Evolutionary conservation across 2,113 vertebrate genomes (phyloP).

Genomic region (Fukomys damarensis): DNA sequence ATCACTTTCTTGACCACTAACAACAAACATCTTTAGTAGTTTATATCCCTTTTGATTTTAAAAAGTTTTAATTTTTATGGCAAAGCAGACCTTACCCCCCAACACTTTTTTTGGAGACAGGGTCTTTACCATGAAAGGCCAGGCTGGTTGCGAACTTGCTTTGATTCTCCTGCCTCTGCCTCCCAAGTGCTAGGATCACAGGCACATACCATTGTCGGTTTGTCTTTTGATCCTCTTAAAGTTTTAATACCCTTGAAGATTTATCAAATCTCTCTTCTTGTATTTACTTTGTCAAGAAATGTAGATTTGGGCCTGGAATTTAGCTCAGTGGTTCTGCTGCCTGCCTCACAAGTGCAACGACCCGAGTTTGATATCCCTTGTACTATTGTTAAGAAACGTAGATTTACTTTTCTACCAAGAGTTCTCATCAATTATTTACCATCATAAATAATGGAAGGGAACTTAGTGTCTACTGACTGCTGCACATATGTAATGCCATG

Average conservation of each 20-base stretch:
- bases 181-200: not conserved
- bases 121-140: not conserved
- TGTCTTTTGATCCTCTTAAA: not conserved
- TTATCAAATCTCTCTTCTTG: not conserved
- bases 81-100: not conserved
- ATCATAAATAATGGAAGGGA: not conserved
- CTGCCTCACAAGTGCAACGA: too few relatives aligned
- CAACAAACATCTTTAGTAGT: not conserved
- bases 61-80: not conserved
- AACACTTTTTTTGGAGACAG: not conserved
- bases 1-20: not conserved
- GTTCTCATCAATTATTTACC: not conserved
- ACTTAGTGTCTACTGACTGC: not conserved
- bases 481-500: not conserved
- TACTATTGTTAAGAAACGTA: not conserved
- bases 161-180: not conserved
- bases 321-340: too few relatives aligned
- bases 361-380: too few relatives aligned
- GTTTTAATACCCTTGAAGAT: not conserved
- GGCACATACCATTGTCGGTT: not conserved
- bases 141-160: not conserved
- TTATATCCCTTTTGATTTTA: not conserved
- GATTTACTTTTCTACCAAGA: not conserved
- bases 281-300: not conserved
- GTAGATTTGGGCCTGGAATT: too few relatives aligned